Percentiles rank a stretch among this genome's conserved stretches.
phyloP scores from a whole-genome alignment of 2,113 vertebrate genomes.

The Ramphastos sulfuratus region DNA sequence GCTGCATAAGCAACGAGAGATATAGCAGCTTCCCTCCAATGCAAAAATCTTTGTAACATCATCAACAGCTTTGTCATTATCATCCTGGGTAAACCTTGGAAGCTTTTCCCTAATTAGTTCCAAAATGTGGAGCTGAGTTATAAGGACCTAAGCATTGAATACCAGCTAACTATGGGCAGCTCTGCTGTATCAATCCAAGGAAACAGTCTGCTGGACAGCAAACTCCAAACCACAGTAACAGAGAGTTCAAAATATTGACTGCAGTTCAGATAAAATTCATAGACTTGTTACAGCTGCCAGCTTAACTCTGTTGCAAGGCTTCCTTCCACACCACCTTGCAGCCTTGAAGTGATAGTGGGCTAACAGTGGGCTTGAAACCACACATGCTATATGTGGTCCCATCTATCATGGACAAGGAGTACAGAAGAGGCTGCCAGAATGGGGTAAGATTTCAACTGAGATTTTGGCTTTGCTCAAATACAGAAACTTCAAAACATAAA shows the following conservation, averaged over 20 bases:
- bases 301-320: not conserved
- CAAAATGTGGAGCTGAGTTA: not conserved
- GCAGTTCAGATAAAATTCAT: not conserved
- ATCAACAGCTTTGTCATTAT: not conserved
- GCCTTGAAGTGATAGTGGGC: not conserved
- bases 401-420: not conserved
- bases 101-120: not conserved
- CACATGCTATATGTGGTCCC: not conserved
- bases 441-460: not conserved
- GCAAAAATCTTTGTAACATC: not conserved
- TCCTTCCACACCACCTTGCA: not conserved
- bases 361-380: not conserved
- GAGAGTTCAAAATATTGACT: not conserved
- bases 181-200: not conserved
- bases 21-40: not conserved
- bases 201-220: not conserved
- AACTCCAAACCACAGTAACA: not conserved
- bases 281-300: not conserved
- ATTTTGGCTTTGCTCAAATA: slow-evolving; percentile 8
- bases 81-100: not conserved
- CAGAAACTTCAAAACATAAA: not conserved
- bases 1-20: not conserved
- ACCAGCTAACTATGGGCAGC: not conserved
- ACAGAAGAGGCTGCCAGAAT: not conserved
- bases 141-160: not conserved